Evolutionary conservation across 2,888 invertebrate genomes (phyloP).

Genomic region (Pheosia tremula): DNA sequence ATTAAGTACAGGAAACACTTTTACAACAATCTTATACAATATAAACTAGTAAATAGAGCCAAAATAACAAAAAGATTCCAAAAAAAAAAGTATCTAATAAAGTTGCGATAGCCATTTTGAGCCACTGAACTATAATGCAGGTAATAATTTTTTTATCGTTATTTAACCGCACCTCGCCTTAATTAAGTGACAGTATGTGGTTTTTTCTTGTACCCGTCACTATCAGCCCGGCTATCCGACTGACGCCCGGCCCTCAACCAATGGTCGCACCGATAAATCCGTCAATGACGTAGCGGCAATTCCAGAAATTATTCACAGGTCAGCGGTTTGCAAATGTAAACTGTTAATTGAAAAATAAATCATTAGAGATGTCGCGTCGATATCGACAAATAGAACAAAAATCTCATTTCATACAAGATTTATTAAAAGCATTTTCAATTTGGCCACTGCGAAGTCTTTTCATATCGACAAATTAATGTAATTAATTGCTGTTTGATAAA

Average conservation of each 20-base stretch:
- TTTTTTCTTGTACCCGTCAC: neutral
- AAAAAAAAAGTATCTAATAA: too few relatives aligned
- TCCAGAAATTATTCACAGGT: neutral
- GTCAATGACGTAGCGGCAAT: neutral
- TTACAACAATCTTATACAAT: too few relatives aligned
- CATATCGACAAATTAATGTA: too few relatives aligned
- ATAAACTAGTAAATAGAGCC: too few relatives aligned
- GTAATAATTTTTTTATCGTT: neutral
- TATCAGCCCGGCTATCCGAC: neutral
- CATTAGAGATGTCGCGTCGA: too few relatives aligned
- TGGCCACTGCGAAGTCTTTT: too few relatives aligned
- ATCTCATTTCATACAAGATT: too few relatives aligned
- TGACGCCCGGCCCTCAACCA: neutral
- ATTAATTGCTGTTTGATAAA: too few relatives aligned
- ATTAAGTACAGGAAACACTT: too few relatives aligned
- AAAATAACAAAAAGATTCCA: too few relatives aligned
- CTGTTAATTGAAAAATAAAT: neutral
- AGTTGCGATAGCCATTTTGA: neutral
- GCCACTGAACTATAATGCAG: neutral
- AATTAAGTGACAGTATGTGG: neutral
- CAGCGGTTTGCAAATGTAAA: neutral
- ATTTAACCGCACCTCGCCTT: neutral
- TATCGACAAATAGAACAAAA: too few relatives aligned
- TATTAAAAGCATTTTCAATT: too few relatives aligned
- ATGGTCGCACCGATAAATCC: neutral